Evolutionary conservation across 1,140 invertebrate genomes (phyloP).

Genomic region (Drosophila burlai): DNA sequence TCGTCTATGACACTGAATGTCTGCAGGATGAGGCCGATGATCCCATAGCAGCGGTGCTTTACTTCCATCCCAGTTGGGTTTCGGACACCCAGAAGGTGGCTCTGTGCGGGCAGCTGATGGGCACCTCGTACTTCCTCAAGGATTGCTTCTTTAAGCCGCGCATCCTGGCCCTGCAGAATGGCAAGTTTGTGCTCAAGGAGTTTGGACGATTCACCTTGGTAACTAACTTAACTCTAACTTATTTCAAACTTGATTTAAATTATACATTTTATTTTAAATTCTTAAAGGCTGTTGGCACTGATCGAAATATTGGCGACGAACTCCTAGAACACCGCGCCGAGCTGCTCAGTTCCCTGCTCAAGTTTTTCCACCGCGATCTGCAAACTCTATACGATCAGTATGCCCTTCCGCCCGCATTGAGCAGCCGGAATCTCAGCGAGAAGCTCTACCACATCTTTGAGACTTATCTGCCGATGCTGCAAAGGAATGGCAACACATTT

Average conservation of each 20-base stretch:
- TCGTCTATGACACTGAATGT: constrained; percentile 93
- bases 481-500: constrained; percentile 91
- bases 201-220: constrained; percentile 92
- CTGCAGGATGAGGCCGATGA: constrained; percentile 93
- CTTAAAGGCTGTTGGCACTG: constrained; percentile 92
- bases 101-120: constrained; percentile 93
- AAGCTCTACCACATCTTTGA: constrained; percentile 94
- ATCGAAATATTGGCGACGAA: constrained; percentile 93
- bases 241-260: constrained; percentile 4
- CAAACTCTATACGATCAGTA: constrained; percentile 88
- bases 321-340: constrained; percentile 90
- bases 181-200: constrained; percentile 92
- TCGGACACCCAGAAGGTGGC: constrained; percentile 92
- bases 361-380: constrained; percentile 92
- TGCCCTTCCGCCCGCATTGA: constrained; percentile 68
- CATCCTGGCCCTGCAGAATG: constrained; percentile 92
- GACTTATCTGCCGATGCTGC: constrained; percentile 92
- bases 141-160: constrained; percentile 90
- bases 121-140: constrained; percentile 91
- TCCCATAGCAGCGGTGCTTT: constrained; percentile 93
- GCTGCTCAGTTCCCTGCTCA: constrained; percentile 89
- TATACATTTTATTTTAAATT: background rate
- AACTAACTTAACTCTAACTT: constrained; percentile 9
- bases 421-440: constrained; percentile 88
- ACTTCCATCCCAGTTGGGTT: constrained; percentile 95